phyloP scores from a whole-genome alignment of 2,888 invertebrate species.

The Leptogaster cylindrica region DNA sequence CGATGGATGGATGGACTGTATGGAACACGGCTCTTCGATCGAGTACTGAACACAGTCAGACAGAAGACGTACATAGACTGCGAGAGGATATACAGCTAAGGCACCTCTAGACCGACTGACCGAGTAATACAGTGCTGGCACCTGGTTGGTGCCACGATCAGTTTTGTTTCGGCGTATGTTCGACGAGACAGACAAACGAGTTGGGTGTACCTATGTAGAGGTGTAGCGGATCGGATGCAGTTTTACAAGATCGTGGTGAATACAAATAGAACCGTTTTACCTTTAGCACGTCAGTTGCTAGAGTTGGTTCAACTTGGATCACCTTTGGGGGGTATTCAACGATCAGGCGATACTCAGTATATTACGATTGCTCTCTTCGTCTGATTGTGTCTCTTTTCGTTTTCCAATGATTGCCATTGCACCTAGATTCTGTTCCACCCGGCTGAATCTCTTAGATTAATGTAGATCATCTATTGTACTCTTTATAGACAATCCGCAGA shows the following conservation, averaged over 20 bases:
- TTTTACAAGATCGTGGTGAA: slow-evolving; percentile 29
- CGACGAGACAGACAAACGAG: slow-evolving; percentile 15
- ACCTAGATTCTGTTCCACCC: neutral
- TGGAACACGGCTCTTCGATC: slow-evolving; percentile 51
- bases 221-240: slow-evolving; percentile 37
- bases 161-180: slow-evolving; percentile 16
- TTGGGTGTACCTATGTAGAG: neutral
- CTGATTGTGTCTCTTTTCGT: neutral
- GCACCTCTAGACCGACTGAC: slow-evolving; percentile 63
- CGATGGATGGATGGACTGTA: slow-evolving; percentile 42
- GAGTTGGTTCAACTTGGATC: slow-evolving; percentile 21
- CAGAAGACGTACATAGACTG: slow-evolving; percentile 63
- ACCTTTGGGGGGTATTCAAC: slow-evolving; percentile 14
- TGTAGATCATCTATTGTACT: neutral
- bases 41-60: slow-evolving; percentile 59
- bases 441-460: neutral
- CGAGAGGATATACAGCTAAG: slow-evolving; percentile 58
- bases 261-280: slow-evolving; percentile 39
- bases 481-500: neutral
- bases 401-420: neutral
- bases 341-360: neutral
- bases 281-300: slow-evolving; percentile 22
- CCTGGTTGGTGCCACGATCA: slow-evolving; percentile 40
- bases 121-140: slow-evolving; percentile 62
- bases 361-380: neutral